Conservation (phyloP, 2,888 invertebrate genomes). For the Odontomyia ornata region DNA sequence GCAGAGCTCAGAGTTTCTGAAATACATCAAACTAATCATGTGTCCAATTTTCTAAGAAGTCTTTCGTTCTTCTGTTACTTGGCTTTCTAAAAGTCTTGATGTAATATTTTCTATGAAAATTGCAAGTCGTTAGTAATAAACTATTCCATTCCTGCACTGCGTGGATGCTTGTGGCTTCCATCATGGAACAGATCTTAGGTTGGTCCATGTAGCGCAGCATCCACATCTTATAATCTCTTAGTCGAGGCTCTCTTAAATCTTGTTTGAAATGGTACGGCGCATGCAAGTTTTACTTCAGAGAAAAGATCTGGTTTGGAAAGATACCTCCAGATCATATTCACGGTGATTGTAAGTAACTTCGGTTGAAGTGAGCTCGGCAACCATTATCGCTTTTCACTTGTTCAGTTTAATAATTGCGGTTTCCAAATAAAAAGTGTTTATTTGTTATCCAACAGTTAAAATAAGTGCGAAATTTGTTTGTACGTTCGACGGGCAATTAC, state of each 20-base stretch:
- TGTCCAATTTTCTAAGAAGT: no score
- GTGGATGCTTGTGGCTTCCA: background rate
- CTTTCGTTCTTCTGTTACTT: no score
- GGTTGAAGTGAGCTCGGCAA: background rate
- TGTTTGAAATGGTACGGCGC: background rate
- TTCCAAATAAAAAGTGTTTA: background rate
- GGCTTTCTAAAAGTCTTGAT: no score
- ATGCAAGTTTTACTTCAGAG: background rate
- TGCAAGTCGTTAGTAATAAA: background rate
- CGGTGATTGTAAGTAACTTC: background rate
- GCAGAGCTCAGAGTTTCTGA: no score
- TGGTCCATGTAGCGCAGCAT: constrained; percentile 26
- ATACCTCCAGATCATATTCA: background rate
- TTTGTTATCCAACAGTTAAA: background rate
- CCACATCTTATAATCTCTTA: constrained; percentile 16
- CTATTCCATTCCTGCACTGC: background rate
- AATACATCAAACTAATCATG: no score
- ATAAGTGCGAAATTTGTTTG: constrained; percentile 10
- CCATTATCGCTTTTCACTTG: no score
- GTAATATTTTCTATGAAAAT: background rate
- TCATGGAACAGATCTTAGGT: background rate
- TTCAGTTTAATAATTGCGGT: no score
- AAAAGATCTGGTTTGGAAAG: constrained; percentile 3
- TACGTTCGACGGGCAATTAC: background rate
- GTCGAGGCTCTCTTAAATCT: background rate